Evolutionary conservation across 1,140 invertebrate species (phyloP), one percentile per base, ranked within the genome.

Genomic region (Drosophila chauvacae): DNA sequence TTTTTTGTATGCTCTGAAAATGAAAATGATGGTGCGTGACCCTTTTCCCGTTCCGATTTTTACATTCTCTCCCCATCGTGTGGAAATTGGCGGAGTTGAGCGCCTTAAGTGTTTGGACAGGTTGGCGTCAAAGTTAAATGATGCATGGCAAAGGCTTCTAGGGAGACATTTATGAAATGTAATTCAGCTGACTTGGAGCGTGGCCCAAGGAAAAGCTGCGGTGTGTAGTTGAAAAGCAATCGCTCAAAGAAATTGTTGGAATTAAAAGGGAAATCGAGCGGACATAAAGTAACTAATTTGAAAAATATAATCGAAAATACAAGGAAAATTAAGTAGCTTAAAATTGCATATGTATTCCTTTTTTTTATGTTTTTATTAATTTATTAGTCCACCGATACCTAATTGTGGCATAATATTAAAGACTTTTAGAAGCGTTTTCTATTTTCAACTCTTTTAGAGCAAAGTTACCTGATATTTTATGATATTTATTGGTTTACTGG

Each of bases 61-160:
- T 23, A 33, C 26, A 48, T 9, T 14, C 18, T 23, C 33, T 13
- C 26, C 50, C 41, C 63, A 4, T 10, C 2, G 2, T 18, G 37
- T 77, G 66, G 41, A 80, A 85, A 72, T 84, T 63, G 69, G 81
- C 61, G 59, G 72, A 68, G 39, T 80, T 80, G 81, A 72, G 75
- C 60, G 55, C 33, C 59, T 84, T 42, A 51, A 72, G 68, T 60
- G 77, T 81, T 85, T 81, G 73, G 63, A 86, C 77, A 81, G 81
- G 77, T 81, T 80, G 45, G 60, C 50, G 50, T 58, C 66, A 76
- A 66, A 85, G 81, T 84, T 85, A 85, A 85, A 84, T 84, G 81
- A 84, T 81, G 81, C 79, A 75, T 85, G 81, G 65, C 57, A 44
- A 80, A 63, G 73, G 61, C 81, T 55, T 57, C 68, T 60, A 35